phyloP scores from a whole-genome alignment of 2,113 vertebrate genomes.

The Sitta europaea region DNA sequence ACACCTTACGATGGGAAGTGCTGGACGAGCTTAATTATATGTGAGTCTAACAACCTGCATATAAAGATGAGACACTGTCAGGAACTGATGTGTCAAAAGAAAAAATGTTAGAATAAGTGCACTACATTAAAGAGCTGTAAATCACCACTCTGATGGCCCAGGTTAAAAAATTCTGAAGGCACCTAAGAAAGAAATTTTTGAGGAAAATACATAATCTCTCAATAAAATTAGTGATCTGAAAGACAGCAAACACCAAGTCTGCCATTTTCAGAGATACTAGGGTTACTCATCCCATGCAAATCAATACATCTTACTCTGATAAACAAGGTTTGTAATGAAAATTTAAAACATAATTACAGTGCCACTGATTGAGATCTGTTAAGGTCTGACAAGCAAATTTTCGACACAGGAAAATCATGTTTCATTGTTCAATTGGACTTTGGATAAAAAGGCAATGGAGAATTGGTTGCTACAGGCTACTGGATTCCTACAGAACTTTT shows the following conservation, averaged over 20 bases:
- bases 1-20: neutral
- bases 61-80: neutral
- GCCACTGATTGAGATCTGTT: neutral
- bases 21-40: neutral
- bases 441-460: neutral
- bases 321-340: constrained; percentile 18
- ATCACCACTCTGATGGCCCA: neutral
- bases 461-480: neutral
- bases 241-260: neutral
- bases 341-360: constrained; percentile 9
- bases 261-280: neutral
- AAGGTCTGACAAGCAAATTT: neutral
- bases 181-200: neutral
- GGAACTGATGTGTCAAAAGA: neutral
- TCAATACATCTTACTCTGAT: constrained; percentile 5
- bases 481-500: neutral
- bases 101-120: neutral
- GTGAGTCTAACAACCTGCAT: neutral
- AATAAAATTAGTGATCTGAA: neutral
- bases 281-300: neutral
- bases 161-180: neutral
- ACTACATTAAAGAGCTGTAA: constrained; percentile 3
- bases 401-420: neutral
- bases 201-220: neutral
- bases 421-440: neutral